A percentile compares a stretch with the other conserved stretches of the same genome.
Conservation (phyloP, 2,113 vertebrate species). For the Tachuris rubrigastra region DNA sequence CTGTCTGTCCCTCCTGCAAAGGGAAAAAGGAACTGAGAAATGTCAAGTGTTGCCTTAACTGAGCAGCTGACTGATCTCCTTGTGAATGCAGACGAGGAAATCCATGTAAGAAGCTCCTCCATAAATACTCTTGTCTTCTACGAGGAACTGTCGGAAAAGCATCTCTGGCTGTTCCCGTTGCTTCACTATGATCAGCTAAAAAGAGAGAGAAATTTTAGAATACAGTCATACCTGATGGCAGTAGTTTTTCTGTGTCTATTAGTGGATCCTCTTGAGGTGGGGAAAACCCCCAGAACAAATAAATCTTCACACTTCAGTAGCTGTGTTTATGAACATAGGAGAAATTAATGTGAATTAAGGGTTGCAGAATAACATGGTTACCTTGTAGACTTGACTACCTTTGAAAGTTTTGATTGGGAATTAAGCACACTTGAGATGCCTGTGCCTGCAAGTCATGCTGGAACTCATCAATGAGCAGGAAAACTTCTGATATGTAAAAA, state of each 20-base stretch:
- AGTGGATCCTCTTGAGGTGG: neutral
- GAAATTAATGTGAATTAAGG: neutral
- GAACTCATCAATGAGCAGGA: fast-evolving
- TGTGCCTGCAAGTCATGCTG: neutral
- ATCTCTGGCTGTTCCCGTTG: conserved; percentile 89
- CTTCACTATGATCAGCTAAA: conserved; percentile 85
- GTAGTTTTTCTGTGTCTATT: neutral
- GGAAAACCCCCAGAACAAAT: fast-evolving
- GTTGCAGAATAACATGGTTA: neutral
- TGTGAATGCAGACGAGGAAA: conserved; percentile 91
- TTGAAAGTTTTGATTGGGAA: neutral
- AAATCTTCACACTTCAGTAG: neutral
- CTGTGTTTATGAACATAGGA: neutral
- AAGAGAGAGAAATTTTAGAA: neutral
- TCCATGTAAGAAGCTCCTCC: conserved; percentile 92
- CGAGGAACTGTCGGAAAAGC: conserved; percentile 88
- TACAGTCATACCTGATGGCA: neutral
- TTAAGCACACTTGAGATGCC: neutral
- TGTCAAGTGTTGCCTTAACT: conserved; percentile 66
- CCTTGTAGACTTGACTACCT: neutral
- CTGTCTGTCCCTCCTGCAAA: conserved; percentile 6
- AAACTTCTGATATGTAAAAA: neutral
- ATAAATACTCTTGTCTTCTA: conserved; percentile 91
- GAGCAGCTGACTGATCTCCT: conserved; percentile 91
- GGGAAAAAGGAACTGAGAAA: neutral